Evolutionary conservation across 1,140 invertebrate species (phyloP).

Genomic region (Ceratosolen solmsi): DNA sequence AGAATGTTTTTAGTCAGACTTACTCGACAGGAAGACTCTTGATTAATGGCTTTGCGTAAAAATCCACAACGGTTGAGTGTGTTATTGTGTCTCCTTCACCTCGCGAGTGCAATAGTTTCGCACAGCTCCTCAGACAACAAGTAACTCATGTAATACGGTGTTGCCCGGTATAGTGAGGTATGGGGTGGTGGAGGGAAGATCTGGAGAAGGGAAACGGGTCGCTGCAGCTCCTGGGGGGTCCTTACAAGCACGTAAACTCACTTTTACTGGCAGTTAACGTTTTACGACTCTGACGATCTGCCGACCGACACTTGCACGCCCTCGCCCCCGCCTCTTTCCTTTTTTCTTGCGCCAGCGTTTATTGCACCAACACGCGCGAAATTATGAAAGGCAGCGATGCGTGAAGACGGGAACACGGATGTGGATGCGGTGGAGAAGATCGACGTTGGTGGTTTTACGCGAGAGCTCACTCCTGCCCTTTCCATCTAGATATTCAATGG

Average conservation of each 20-base stretch:
- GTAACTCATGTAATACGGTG: constrained; percentile 47
- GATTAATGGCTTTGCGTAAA: not conserved
- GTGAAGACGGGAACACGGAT: not conserved
- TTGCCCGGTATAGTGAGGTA: too few relatives aligned
- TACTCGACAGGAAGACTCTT: not conserved
- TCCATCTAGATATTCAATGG: not conserved
- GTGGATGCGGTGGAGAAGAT: not conserved
- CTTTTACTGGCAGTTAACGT: constrained; percentile 73
- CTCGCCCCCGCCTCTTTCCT: constrained; percentile 8
- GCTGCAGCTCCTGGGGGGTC: constrained; percentile 58
- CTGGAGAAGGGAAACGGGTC: not conserved
- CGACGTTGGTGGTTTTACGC: constrained; percentile 6
- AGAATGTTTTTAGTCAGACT: not conserved
- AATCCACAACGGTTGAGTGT: not conserved
- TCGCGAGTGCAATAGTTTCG: not conserved
- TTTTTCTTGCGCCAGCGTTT: constrained; percentile 31
- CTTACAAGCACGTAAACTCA: constrained; percentile 73
- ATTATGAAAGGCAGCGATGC: constrained; percentile 48
- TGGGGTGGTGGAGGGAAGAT: constrained; percentile 35
- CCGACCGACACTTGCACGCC: constrained; percentile 25
- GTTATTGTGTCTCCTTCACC: not conserved
- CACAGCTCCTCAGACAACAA: not conserved
- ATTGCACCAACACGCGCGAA: constrained; percentile 40
- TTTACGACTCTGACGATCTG: constrained; percentile 65
- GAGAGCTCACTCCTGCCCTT: not conserved